Percentiles rank a stretch among this genome's conserved stretches.
Evolutionary conservation across 2,797 vertebrate genomes (phyloP).

Genomic region (Hypotaenidia okinawae): DNA sequence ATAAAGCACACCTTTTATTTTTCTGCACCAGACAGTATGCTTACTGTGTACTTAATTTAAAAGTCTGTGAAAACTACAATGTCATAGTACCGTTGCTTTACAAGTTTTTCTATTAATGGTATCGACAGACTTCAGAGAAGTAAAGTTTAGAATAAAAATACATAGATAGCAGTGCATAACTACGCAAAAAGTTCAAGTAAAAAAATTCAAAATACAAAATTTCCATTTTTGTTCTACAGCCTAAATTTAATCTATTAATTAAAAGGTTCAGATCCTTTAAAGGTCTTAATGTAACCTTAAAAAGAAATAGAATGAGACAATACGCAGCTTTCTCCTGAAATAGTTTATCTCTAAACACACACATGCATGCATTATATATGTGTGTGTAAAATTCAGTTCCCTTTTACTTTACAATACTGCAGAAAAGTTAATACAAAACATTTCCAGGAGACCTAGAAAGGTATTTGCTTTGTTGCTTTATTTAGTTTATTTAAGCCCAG

Average conservation of each 20-base stretch:
- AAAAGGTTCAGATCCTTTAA: not conserved
- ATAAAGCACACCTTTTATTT: not conserved
- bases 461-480: not conserved
- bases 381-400: not conserved
- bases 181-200: not conserved
- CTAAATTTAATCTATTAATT: not conserved
- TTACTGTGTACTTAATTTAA: not conserved
- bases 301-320: not conserved
- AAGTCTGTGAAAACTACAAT: not conserved
- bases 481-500: not conserved
- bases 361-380: no score
- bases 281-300: not conserved
- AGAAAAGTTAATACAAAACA: not conserved
- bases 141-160: not conserved
- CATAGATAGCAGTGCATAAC: not conserved
- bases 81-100: not conserved
- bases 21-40: not conserved
- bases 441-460: not conserved
- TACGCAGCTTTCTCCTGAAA: not conserved
- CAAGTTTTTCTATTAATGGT: not conserved
- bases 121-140: not conserved
- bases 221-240: not conserved
- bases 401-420: not conserved
- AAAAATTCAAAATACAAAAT: not conserved
- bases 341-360: not conserved